phyloP scores from a whole-genome alignment of 2,797 vertebrate genomes.

The Anguilla obscura region DNA sequence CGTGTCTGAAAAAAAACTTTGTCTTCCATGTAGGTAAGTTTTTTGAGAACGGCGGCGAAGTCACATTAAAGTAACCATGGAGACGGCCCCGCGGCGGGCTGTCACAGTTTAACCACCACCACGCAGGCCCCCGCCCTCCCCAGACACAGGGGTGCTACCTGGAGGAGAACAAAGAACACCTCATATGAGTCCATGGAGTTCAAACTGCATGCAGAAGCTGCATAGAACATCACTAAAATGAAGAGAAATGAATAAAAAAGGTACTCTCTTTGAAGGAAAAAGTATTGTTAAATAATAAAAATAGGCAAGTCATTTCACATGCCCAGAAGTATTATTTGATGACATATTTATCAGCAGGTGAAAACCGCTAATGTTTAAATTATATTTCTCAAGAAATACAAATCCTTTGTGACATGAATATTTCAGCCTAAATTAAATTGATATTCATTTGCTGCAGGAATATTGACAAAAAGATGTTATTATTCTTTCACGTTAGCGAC shows the following conservation, averaged over 20 bases:
- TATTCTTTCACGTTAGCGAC: neutral
- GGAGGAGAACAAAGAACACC: constrained; percentile 37
- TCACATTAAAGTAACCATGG: neutral
- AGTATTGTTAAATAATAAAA: neutral
- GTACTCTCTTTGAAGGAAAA: neutral
- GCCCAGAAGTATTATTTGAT: neutral
- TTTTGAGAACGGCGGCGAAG: neutral
- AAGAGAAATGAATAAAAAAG: neutral
- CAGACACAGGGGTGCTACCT: constrained; percentile 93
- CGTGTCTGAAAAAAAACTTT: neutral
- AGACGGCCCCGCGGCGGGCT: constrained; percentile 29
- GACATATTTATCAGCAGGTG: neutral
- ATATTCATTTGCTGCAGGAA: neutral
- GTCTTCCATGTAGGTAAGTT: neutral
- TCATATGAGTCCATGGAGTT: neutral
- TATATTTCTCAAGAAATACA: neutral
- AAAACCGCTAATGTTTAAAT: neutral
- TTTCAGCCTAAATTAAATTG: neutral
- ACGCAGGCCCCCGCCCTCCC: constrained; percentile 95
- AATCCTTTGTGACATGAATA: neutral
- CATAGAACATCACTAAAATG: neutral
- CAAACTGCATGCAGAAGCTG: neutral
- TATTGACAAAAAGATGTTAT: neutral
- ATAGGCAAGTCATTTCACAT: neutral
- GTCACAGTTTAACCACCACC: constrained; percentile 87